Conservation (phyloP, 2,113 vertebrate species). For the Synodontis membranacea region DNA sequence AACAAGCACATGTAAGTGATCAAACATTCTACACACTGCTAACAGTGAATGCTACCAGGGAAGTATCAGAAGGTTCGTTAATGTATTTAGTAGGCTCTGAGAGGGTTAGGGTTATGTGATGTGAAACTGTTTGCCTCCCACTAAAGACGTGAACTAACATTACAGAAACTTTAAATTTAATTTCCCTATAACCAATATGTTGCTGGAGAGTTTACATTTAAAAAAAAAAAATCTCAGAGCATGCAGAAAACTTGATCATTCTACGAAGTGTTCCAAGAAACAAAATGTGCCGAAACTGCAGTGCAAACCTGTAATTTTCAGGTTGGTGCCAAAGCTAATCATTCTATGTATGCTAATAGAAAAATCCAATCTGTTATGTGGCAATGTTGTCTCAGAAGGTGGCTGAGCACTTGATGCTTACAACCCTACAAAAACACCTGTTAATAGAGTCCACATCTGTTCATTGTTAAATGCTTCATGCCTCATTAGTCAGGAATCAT, state of each 20-base stretch:
- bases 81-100: neutral
- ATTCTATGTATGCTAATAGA: neutral
- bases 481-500: constrained; percentile 37
- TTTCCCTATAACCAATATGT: neutral
- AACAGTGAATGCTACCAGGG: neutral
- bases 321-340: neutral
- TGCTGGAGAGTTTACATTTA: neutral
- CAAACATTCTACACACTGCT: neutral
- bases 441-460: neutral
- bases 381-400: neutral
- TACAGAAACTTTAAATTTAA: neutral
- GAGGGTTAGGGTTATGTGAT: neutral
- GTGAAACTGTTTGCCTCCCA: neutral
- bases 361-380: neutral
- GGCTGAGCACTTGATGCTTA: neutral
- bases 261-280: neutral
- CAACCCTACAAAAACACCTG: constrained; percentile 13
- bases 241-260: neutral
- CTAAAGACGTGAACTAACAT: neutral
- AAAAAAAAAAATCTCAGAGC: neutral
- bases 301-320: neutral
- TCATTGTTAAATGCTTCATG: constrained; percentile 41
- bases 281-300: neutral
- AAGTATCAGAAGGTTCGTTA: neutral
- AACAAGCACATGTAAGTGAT: neutral